phyloP scores from a whole-genome alignment of 1,140 invertebrate species.

The Papilio helenus region DNA sequence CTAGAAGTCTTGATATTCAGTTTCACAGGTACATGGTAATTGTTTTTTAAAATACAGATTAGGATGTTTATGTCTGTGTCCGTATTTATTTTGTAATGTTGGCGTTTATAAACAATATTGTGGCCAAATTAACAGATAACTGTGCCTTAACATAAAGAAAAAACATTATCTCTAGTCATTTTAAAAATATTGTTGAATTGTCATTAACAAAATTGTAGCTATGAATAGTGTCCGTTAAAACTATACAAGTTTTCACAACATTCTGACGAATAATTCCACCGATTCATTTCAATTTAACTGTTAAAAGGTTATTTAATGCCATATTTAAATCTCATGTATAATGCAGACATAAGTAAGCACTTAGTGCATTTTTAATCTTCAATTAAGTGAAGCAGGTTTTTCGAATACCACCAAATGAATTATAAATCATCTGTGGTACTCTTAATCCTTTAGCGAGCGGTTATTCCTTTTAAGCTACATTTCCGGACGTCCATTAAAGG shows the following conservation, averaged over 20 bases:
- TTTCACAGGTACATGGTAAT: background rate
- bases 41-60: background rate
- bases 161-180: too few species aligned
- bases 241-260: too few species aligned
- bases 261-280: too few species aligned
- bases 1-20: background rate
- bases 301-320: background rate
- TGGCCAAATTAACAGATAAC: too few species aligned
- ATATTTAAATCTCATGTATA: background rate
- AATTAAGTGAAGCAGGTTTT: constrained; percentile 35
- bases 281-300: background rate
- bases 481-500: constrained; percentile 69
- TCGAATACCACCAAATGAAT: constrained; percentile 32
- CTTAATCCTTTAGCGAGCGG: constrained; percentile 29
- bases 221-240: too few species aligned
- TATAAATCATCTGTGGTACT: constrained; percentile 36
- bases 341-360: background rate
- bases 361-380: constrained; percentile 28
- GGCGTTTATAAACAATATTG: too few species aligned
- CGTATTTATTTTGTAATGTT: too few species aligned
- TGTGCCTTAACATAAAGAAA: too few species aligned
- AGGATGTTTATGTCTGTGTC: background rate
- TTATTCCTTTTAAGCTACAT: constrained; percentile 60
- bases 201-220: too few species aligned
- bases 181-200: too few species aligned